Base-by-base conservation (phyloP, 2,888 invertebrate species). In the Phymatocera aterrima region DNA sequence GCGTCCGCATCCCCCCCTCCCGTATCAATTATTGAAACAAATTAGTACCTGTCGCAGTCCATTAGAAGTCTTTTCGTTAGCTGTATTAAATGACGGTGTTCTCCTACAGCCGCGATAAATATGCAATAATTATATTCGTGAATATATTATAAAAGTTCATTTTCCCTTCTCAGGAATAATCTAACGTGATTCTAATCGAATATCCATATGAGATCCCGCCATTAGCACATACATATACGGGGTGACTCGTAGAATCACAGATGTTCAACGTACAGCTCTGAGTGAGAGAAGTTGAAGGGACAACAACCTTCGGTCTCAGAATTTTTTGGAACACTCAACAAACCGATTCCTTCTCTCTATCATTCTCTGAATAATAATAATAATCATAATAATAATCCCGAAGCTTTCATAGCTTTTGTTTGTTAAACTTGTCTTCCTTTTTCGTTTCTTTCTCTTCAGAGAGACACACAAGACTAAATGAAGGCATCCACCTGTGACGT, bases 401-500 rank as follows among this genome's bases (percentile, higher is more conserved):
- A 51, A 72, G 40, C 24, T 46, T 24, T 2, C 43, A 40, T 24
- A 24, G 12, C 21, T 28, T 15, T 48, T 48, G 15, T 34, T 31
- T 6, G 24, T 31, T 51, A 10, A 40, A 5, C 28, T 28, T 18
- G 8, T 37, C 40, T 10, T 54, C 18, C 21, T 43, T 46, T 72
- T 68, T 61, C 61, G 10, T 61, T 68, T 65, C 31, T 51, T 72
- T 31, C 74, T 68, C 70, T n/a, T n/a, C n/a, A n/a, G n/a, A n/a
- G 43, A 43, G 6, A 6, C 12, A 43, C 60, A 40, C 46, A 77
- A 60, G 57, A 54, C 40, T 78, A 37, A 77, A 79, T 79, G 77
- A 79, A 79, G 77, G 64, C 79, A 77, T 79, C 77, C 79, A 77
- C 64, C 79, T 79, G 54, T 51, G 79, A 79, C 65, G 77, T 54